Evolutionary conservation across 2,888 invertebrate genomes (phyloP), one percentile per base, ranked within the genome.

Genomic region (Ptilodon capucinus): DNA sequence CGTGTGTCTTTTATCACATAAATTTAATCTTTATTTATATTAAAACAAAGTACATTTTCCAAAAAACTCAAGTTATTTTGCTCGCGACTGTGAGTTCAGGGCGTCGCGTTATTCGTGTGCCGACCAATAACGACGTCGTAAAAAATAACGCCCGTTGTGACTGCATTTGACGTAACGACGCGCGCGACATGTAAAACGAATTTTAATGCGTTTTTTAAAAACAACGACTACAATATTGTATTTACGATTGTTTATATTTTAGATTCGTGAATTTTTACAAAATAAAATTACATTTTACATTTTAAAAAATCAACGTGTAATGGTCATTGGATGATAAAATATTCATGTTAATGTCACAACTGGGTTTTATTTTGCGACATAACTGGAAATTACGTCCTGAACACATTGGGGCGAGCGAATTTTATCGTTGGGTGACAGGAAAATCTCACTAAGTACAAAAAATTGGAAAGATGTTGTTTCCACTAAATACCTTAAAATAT

Each of bases 111-210:
- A 60, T 60, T 58, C 60, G 59, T 58, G 59, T 56, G 54, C 48
- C 59, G 49, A 45, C 43, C 55, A 49, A 47, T 71, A 64, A 71
- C 58, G 54, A 51, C 44, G 35, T 43, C 64, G 63, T 71, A 71
- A 68, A 71, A 71, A 68, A 64, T 70, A 68, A 73, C 62, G 64
- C 38, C 9, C 55, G 61, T 59, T 70, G 67, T 65, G 66, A 68
- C 73, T 75, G 71, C 69, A 65, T 68, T 70, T 71, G 71, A 77
- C 73, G 64, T 68, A 52, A 51, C 48, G 41, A 53, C 57, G 61
- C 68, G 64, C 57, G 61, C 68, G 64, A 76, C 69, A 70, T 64
- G 67, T 60, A 64, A 71, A 70, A 66, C 55, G 61, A 54, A 65
- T 71, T 72, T 57, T 57, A 55, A 39, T 45, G 51, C 53, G 52